These are phyloP conservation scores for Poliocrania exsul DNA, from an alignment of 2,797 vertebrate species.

Conservation along the genomic window DNA sequence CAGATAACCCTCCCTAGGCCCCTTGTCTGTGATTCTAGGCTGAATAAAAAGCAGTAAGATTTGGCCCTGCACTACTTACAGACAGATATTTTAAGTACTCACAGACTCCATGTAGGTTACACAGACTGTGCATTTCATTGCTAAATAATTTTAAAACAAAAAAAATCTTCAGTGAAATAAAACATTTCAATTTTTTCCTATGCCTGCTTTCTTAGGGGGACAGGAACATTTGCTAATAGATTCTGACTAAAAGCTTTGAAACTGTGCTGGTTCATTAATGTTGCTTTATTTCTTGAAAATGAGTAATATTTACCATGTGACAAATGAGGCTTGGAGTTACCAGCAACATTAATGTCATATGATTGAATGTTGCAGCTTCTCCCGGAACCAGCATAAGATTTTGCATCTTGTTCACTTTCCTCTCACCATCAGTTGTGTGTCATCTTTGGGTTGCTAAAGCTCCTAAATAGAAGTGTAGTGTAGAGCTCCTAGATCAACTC, in stretches of 20 bases:
- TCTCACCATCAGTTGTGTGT: neutral
- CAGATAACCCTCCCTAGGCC: neutral
- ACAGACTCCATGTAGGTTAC: neutral
- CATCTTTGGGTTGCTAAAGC: neutral
- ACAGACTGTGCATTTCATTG: neutral
- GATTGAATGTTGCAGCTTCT: neutral
- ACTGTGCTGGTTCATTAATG: neutral
- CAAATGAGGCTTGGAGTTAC: neutral
- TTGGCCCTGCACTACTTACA: neutral
- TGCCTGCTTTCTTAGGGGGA: neutral
- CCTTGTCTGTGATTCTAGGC: neutral
- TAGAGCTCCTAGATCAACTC: neutral
- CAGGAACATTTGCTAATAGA: neutral
- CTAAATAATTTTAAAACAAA: neutral
- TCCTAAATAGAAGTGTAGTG: neutral
- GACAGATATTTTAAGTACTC: neutral
- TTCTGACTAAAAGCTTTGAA: neutral
- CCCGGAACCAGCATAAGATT: neutral
- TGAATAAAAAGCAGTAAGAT: neutral
- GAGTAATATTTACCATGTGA: neutral
- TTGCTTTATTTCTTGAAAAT: neutral
- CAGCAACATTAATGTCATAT: neutral
- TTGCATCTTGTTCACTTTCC: neutral
- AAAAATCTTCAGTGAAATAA: neutral
- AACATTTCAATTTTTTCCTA: neutral